Conservation (phyloP, 2,888 invertebrate species). For the Lochmaea capreae region DNA sequence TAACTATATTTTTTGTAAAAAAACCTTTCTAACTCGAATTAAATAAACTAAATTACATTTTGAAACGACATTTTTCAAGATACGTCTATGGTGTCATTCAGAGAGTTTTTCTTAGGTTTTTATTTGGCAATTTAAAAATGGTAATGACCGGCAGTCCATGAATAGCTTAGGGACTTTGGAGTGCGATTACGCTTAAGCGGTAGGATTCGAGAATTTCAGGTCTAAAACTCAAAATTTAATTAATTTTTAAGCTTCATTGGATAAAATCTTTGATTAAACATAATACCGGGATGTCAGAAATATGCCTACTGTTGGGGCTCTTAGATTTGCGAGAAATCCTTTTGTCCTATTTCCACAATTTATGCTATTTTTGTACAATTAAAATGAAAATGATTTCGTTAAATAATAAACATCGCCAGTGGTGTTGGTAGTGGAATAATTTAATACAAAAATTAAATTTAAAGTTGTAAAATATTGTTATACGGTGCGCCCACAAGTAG, state of each 20-base stretch:
- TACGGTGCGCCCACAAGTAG: no score
- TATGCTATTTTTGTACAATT: no score
- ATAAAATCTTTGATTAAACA: slow-evolving; percentile 32
- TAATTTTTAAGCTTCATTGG: slow-evolving; percentile 34
- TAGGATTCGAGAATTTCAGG: slow-evolving; percentile 6
- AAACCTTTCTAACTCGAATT: no score
- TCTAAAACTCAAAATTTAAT: slow-evolving; percentile 28
- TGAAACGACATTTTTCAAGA: neutral
- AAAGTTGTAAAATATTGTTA: no score
- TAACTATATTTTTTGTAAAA: no score
- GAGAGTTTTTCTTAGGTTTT: slow-evolving; percentile 25
- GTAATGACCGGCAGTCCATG: slow-evolving; percentile 26
- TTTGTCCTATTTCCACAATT: no score
- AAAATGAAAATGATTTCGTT: no score
- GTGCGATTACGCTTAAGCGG: slow-evolving; percentile 27
- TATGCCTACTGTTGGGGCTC: neutral
- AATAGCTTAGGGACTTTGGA: slow-evolving; percentile 25
- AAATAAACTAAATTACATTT: neutral
- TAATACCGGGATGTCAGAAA: slow-evolving; percentile 15
- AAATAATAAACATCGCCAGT: no score
- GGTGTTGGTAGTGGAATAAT: no score
- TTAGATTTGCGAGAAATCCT: neutral
- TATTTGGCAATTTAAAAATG: slow-evolving; percentile 33
- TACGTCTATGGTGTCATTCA: neutral
- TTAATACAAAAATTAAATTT: no score